Base-by-base conservation (phyloP, 2,113 vertebrate species). In the Cryptotis parvus region DNA sequence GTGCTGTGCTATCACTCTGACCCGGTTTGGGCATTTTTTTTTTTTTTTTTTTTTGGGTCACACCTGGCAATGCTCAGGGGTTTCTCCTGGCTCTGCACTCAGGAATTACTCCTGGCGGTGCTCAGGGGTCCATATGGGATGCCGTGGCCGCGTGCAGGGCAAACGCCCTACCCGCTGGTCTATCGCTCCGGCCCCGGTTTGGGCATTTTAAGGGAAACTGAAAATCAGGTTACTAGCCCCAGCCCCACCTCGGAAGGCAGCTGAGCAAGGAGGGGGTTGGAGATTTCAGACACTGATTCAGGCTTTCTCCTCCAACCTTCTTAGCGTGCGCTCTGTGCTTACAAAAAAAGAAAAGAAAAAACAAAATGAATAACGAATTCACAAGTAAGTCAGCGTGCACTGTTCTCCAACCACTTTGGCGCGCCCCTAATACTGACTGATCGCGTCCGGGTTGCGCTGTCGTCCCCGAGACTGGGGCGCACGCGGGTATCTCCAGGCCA, bases 31-130 rank as follows among this genome's bases (percentile, higher is more conserved):
- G 18, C 58, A 7, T 27, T 63, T 63, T 63, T 3, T 8, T 63
- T 22, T 12, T 58, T 35, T 3, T 24, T 16, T 39, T 10, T 15
- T 0, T 0, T 6, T 0, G 0, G 4, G 31, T 18, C 20, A 26
- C 6, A 27, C n/a, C n/a, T n/a, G n/a, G n/a, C n/a, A n/a, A n/a
- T n/a, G n/a, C n/a, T n/a, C n/a, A n/a, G n/a, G n/a, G n/a, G n/a
- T n/a, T n/a, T n/a, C n/a, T n/a, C n/a, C n/a, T n/a, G n/a, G n/a
- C n/a, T n/a, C n/a, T n/a, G n/a, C n/a, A n/a, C n/a, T n/a, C n/a
- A n/a, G n/a, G n/a, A n/a, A n/a, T n/a, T n/a, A n/a, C n/a, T n/a
- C n/a, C n/a, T n/a, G n/a, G n/a, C n/a, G n/a, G n/a, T n/a, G n/a
- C n/a, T n/a, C n/a, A n/a, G n/a, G n/a, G n/a, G n/a, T n/a, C n/a